These are phyloP conservation scores for Drosophila ficusphila DNA, from an alignment of 1,140 invertebrate species.

Conservation along the genomic window DNA sequence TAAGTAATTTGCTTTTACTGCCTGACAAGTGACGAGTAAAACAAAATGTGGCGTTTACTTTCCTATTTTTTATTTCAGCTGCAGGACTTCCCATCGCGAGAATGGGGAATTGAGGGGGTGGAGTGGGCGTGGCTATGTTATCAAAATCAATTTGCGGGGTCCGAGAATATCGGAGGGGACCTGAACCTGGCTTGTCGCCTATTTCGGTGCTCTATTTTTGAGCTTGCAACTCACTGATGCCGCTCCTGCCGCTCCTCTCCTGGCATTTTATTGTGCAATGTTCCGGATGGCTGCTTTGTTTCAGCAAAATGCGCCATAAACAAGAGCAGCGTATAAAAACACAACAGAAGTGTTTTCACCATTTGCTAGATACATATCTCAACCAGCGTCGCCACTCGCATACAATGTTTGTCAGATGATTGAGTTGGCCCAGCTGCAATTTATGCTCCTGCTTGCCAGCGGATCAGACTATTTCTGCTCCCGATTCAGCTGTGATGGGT, in stretches of 20 bases:
- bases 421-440: constrained; percentile 54
- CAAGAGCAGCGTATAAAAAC: constrained; percentile 55
- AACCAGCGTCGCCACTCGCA: constrained; percentile 15
- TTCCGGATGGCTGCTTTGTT: constrained; percentile 79
- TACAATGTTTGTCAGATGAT: constrained; percentile 73
- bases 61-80: constrained; percentile 44
- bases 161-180: not conserved
- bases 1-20: constrained; percentile 80
- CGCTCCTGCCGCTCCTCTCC: constrained; percentile 34
- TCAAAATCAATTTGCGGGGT: constrained; percentile 73
- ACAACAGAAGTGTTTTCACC: constrained; percentile 40
- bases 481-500: constrained; percentile 3
- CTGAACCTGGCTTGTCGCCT: constrained; percentile 57
- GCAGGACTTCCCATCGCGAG: not conserved
- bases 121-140: constrained; percentile 36
- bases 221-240: constrained; percentile 53
- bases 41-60: constrained; percentile 67
- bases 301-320: constrained; percentile 77
- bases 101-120: not conserved
- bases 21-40: constrained; percentile 73
- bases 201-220: constrained; percentile 79
- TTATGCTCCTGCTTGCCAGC: constrained; percentile 19
- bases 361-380: constrained; percentile 53
- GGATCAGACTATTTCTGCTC: not conserved
- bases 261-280: constrained; percentile 74